Percentiles rank a stretch among this genome's conserved stretches.
phyloP scores from a whole-genome alignment of 2,888 invertebrate species.

The Oscheius myriophilus region DNA sequence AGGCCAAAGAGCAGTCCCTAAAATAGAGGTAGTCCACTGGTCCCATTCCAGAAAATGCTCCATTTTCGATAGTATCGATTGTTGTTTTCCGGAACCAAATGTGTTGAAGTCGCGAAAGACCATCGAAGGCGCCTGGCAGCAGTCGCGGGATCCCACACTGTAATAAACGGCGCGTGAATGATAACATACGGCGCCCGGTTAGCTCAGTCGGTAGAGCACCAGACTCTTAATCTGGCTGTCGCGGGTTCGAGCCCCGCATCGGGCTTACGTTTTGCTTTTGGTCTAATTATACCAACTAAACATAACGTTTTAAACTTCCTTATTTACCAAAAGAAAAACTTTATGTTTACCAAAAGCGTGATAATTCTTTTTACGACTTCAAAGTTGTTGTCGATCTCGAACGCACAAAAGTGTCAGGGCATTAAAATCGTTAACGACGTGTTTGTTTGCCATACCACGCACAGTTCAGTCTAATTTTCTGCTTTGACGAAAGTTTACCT shows the following conservation, averaged over 20 bases:
- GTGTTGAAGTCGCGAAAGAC: conserved; percentile 30
- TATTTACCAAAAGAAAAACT: too few species aligned
- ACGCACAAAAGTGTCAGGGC: too few species aligned
- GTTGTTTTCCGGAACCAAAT: conserved; percentile 24
- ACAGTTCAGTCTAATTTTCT: not conserved
- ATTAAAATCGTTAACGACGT: too few species aligned
- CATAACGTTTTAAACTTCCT: too few species aligned
- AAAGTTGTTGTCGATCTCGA: too few species aligned
- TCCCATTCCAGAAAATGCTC: conserved; percentile 14
- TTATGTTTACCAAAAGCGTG: too few species aligned
- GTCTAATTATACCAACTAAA: too few species aligned
- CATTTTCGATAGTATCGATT: conserved; percentile 19
- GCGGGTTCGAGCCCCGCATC: conserved; percentile 69
- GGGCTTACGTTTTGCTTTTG: conserved; percentile 41
- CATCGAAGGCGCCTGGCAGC: conserved; percentile 16
- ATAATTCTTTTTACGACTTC: too few species aligned
- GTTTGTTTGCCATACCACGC: too few species aligned
- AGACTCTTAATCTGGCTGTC: conserved; percentile 69
- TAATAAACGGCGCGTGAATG: not conserved
- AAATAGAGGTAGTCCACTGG: conserved; percentile 30
- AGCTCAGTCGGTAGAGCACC: conserved; percentile 70
- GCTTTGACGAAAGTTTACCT: conserved; percentile 28
- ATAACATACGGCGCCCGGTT: conserved; percentile 49
- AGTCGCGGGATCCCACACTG: conserved; percentile 15
- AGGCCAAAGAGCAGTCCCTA: conserved; percentile 9